Evolutionary conservation across 2,888 invertebrate species (phyloP).

Genomic region (Tachystola acroxantha): DNA sequence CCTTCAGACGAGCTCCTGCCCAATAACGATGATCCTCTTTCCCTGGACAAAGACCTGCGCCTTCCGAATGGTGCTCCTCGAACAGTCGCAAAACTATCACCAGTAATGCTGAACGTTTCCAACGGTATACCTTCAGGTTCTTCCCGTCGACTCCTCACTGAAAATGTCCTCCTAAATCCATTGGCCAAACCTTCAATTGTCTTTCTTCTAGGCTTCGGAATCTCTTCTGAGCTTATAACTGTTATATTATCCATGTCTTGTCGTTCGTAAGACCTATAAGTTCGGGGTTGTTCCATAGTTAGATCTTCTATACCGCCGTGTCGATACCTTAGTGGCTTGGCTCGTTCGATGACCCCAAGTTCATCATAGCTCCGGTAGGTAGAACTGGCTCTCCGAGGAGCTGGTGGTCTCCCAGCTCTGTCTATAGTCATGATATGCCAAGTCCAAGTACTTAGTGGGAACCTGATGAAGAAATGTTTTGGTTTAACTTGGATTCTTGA

Average conservation of each 20-base stretch:
- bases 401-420: slow-evolving; percentile 60
- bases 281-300: slow-evolving; percentile 46
- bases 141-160: slow-evolving; percentile 56
- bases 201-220: slow-evolving; percentile 54
- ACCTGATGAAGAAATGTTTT: slow-evolving; percentile 57
- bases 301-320: slow-evolving; percentile 67
- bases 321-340: slow-evolving; percentile 54
- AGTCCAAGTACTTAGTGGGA: slow-evolving; percentile 29
- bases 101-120: slow-evolving; percentile 58
- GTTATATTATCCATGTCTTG: slow-evolving; percentile 65
- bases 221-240: slow-evolving; percentile 67
- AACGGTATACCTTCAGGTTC: slow-evolving; percentile 60
- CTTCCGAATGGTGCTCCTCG: slow-evolving; percentile 66
- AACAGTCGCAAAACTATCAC: slow-evolving; percentile 64
- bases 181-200: slow-evolving; percentile 66
- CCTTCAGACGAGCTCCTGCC: slow-evolving; percentile 85
- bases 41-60: slow-evolving; percentile 66
- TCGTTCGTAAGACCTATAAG: slow-evolving; percentile 43
- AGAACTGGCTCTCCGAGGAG: slow-evolving; percentile 59
- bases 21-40: slow-evolving; percentile 72
- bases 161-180: slow-evolving; percentile 66
- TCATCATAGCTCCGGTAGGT: slow-evolving; percentile 73
- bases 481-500: slow-evolving; percentile 21
- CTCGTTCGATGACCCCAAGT: slow-evolving; percentile 57
- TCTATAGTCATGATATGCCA: slow-evolving; percentile 63